Evolutionary conservation across 2,888 invertebrate species (phyloP), one percentile per base, ranked within the genome.

Genomic region (Stomorhina lunata): DNA sequence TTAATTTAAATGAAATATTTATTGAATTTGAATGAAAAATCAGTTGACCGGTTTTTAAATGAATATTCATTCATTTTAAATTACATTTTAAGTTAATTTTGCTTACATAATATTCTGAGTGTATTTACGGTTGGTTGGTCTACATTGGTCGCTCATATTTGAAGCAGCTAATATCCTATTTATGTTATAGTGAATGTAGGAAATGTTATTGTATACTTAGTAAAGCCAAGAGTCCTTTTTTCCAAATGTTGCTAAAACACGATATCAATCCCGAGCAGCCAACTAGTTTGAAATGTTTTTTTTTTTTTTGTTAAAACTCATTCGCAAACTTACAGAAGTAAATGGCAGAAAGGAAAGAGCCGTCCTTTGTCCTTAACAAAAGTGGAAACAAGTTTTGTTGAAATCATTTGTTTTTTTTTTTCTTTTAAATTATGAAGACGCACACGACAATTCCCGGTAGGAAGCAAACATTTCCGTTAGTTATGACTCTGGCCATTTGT

Each of bases 401-500:
- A 9, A 65, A 25, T 55, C 27, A 66, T 79, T 59, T 57, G 15
- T 7, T 40, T 45, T 48, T 29, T 43, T 53, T 53, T 66, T 32
- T n/a, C 20, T 77, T 59, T 12, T 3, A 48, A 20, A 20, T 37
- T 20, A 20, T 55, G 17, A 29, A 10, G 27, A 75, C 29, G 68
- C 80, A 80, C 68, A 69, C 55, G 65, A 71, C 69, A 80, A 80
- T 57, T 66, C 80, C 65, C 43, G 32, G 25, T 81, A 57, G 81
- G 71, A 81, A 81, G 61, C 57, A 59, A 77, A 72, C 76, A 72
- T 48, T 77, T 77, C 81, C 81, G 71, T 72, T 80, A 29, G 45
- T 59, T 63, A 73, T 57, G 48, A 65, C 29, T 48, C 27, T 45
- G 45, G 5, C 20, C 55, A 9, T 71, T 63, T 71, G 32, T 48